Evolutionary conservation across 2,888 invertebrate species (phyloP).

Genomic region (Catotricha subobsoleta): DNA sequence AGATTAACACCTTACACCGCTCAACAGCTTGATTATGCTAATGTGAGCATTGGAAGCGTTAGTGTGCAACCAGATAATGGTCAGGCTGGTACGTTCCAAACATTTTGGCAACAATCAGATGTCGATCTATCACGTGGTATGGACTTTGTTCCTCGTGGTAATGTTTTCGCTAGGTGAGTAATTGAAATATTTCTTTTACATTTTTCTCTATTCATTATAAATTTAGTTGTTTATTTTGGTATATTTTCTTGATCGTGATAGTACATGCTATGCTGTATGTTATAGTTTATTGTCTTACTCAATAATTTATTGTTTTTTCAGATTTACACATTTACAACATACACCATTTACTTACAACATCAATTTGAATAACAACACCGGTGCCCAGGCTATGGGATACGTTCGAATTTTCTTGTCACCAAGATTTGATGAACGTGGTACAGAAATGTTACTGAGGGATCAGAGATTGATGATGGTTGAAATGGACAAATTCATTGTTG

Average conservation of each 20-base stretch:
- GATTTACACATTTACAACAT: conserved; percentile 62
- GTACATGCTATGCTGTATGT: no score
- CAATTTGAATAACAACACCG: conserved; percentile 37
- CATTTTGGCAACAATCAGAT: conserved; percentile 65
- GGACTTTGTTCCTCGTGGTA: conserved; percentile 62
- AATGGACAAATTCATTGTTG: conserved; percentile 44
- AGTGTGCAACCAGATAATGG: conserved; percentile 35
- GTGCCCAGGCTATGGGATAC: conserved; percentile 34
- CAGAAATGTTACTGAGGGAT: conserved; percentile 36
- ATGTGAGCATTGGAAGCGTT: conserved; percentile 39
- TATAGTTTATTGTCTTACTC: conserved; percentile 1
- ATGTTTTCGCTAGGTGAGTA: conserved; percentile 50
- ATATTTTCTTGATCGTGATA: no score
- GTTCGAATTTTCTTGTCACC: conserved; percentile 50
- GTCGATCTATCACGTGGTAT: conserved; percentile 62
- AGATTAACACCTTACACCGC: conserved; percentile 45
- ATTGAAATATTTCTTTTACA: no score
- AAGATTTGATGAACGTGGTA: conserved; percentile 43
- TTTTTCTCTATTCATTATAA: no score
- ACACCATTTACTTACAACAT: conserved; percentile 47
- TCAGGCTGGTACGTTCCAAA: conserved; percentile 38
- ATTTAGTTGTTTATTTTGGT: no score
- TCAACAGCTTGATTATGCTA: conserved; percentile 31
- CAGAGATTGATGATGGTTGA: conserved; percentile 45
- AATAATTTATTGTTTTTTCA: conserved; percentile 8